phyloP scores from a whole-genome alignment of 53 echinoderm and acorn worm genomes.

The Temnopleurus reevesii region DNA sequence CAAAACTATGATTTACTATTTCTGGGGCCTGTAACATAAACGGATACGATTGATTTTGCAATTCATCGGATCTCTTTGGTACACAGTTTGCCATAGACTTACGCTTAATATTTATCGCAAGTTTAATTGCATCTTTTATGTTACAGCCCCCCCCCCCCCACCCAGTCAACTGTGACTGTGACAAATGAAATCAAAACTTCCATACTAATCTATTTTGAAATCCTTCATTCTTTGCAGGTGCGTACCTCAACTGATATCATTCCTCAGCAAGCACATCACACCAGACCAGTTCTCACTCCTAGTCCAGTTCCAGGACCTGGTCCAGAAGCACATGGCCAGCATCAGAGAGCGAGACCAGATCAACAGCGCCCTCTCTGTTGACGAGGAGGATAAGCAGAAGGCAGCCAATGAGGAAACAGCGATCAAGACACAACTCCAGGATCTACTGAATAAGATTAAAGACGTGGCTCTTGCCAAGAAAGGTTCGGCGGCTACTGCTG shows the following conservation, averaged over 20 bases:
- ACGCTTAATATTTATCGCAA: too few species aligned
- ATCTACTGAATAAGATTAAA: slow-evolving; percentile 75
- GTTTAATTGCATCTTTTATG: too few species aligned
- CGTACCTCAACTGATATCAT: slow-evolving; percentile 86
- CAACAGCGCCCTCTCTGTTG: slow-evolving; percentile 12
- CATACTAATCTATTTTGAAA: neutral
- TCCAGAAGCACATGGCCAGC: slow-evolving; percentile 80
- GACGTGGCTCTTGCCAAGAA: slow-evolving; percentile 91
- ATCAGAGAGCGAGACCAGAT: slow-evolving; percentile 66
- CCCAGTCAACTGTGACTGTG: too few species aligned
- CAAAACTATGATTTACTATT: too few species aligned
- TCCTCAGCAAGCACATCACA: slow-evolving; percentile 70
- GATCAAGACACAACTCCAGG: slow-evolving; percentile 61
- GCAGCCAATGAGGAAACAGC: slow-evolving; percentile 13
- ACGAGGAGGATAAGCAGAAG: neutral
- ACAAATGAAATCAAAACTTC: too few species aligned
- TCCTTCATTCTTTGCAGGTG: slow-evolving; percentile 47
- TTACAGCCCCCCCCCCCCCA: too few species aligned
- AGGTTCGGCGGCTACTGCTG: slow-evolving; percentile 47
- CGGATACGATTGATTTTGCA: too few species aligned
- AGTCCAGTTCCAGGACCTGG: slow-evolving; percentile 84
- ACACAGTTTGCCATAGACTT: too few species aligned
- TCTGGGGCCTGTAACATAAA: too few species aligned
- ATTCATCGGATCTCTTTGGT: too few species aligned
- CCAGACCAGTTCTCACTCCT: slow-evolving; percentile 73